Conservation (phyloP, 2,797 vertebrate genomes). For the Cyprinella venusta region DNA sequence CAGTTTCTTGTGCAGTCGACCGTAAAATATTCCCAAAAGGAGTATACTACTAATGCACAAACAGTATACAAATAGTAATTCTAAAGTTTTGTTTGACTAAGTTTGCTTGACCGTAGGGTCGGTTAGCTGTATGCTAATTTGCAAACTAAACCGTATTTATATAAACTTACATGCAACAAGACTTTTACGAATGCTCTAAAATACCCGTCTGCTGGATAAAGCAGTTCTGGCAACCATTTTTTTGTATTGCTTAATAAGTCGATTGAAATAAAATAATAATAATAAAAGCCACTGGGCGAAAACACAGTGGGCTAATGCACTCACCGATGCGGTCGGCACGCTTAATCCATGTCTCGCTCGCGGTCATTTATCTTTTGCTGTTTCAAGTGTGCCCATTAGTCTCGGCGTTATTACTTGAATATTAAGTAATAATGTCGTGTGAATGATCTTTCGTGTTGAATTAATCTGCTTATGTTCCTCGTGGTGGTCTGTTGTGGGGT, state of each 20-base stretch:
- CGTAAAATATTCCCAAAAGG: not conserved
- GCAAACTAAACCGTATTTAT: not conserved
- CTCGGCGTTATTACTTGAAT: not conserved
- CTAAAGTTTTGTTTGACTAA: not conserved
- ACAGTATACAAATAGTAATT: not conserved
- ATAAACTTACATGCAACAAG: not conserved
- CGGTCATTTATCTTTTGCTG: not conserved
- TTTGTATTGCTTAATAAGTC: not conserved
- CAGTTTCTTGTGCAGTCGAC: not conserved
- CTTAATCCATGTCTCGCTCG: not conserved
- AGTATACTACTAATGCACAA: not conserved
- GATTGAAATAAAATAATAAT: not conserved
- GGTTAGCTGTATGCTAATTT: slow-evolving; percentile 32
- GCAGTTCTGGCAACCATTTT: not conserved
- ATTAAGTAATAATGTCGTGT: not conserved
- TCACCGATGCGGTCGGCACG: slow-evolving; percentile 20
- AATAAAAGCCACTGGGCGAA: not conserved
- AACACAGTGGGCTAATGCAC: slow-evolving; percentile 21
- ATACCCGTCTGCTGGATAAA: not conserved
- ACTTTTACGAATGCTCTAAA: not conserved
- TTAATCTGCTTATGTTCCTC: not conserved
- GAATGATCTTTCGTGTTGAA: not conserved
- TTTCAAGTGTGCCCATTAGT: not conserved
- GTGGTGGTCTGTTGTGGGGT: slow-evolving; percentile 36
- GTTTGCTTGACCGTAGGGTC: not conserved